Conservation (phyloP, 2,888 invertebrate genomes). For the Cephus sareptanus region DNA sequence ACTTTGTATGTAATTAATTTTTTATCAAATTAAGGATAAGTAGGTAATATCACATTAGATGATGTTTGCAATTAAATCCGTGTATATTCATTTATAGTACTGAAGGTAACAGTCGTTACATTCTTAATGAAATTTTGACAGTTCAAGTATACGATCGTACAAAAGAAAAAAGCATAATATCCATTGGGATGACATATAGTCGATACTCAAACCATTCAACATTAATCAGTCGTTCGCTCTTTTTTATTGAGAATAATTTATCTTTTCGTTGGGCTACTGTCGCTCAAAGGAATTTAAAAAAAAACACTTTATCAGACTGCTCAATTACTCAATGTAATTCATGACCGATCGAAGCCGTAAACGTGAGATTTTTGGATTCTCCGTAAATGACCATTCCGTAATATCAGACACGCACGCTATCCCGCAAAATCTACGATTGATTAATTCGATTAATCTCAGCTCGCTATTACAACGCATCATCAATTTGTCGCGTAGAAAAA, state of each 20-base stretch:
- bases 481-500: background rate
- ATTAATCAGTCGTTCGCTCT: background rate
- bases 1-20: background rate
- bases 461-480: background rate
- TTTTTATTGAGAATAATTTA: background rate
- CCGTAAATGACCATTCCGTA: background rate
- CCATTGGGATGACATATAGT: background rate
- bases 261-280: background rate
- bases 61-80: background rate
- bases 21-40: background rate
- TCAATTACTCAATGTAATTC: background rate
- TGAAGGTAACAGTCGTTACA: background rate
- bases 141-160: background rate
- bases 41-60: background rate
- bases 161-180: background rate
- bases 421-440: background rate
- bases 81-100: background rate
- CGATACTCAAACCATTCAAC: background rate
- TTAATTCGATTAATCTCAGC: background rate
- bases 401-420: background rate
- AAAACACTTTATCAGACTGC: background rate
- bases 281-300: background rate
- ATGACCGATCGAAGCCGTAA: background rate
- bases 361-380: background rate
- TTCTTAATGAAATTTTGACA: background rate